Evolutionary conservation across 1,140 invertebrate species (phyloP), one percentile per base, ranked within the genome.

Genomic region (Bicyclus anynana): DNA sequence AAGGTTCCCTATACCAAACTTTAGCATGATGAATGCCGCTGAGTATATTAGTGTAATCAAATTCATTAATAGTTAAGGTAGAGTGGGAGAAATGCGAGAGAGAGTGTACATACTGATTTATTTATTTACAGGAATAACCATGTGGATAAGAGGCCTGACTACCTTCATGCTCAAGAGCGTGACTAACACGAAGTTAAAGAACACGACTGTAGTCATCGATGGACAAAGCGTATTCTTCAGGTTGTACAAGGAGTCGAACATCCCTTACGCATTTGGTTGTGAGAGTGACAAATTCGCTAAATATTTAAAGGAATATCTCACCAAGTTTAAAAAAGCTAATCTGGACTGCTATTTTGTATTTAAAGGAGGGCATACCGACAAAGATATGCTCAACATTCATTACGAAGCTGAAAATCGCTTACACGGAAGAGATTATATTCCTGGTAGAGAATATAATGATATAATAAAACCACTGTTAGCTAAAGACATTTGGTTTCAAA

Each of bases 261-360:
- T 77, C 0, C 51, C 29, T 1, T 66, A 27, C 17, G 17, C 18
- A 0, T 65, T 70, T 12, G 78, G 76, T 12, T 55, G 65, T 5
- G 74, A 81, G 40, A 47, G 67, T 16, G 51, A 77, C 17, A 47
- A 35, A 7, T 74, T 68, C 20, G 74, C 69, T n/a, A 23, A 49
- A 1, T 60, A 65, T 27, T 3, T 81, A n/a, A 64, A 53, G 40
- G 46, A 56, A 9, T 26, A 59, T 7, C 40, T 81, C 0, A 14
- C 12, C 4, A 67, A 56, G 37, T 81, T 76, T 29, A 69, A 69
- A 48, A 55, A 55, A 18, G 67, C 72, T 9, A 77, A 77, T 14
- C 53, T 81, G 2, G 70, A 67, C 49, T 79, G 76, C 40, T 64
- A 67, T 20, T 65, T 81, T 23, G 27, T 81, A 5, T 72, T 81